Evolutionary conservation across 2,113 vertebrate species (phyloP).

Genomic region (Sinocyclocheilus maitianheensis): DNA sequence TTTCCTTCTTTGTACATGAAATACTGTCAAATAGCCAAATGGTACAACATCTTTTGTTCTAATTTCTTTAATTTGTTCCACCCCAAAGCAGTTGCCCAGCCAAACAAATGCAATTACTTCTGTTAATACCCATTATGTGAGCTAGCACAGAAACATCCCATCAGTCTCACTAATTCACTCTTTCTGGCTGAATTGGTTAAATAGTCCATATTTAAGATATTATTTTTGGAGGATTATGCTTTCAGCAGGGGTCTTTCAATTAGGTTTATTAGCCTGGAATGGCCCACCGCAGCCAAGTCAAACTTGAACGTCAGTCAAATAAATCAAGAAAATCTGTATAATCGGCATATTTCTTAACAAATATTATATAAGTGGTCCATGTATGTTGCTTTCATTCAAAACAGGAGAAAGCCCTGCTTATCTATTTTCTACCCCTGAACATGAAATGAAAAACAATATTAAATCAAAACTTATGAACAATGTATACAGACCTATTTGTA

Average conservation of each 20-base stretch:
- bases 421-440: too few relatives aligned
- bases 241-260: slow-evolving; percentile 54
- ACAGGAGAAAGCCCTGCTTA: too few relatives aligned
- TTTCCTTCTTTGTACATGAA: not conserved
- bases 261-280: slow-evolving; percentile 58
- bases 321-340: slow-evolving; percentile 33
- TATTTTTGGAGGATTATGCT: slow-evolving; percentile 57
- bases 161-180: not conserved
- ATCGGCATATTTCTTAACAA: not conserved
- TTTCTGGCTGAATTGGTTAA: slow-evolving; percentile 11
- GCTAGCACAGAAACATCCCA: slow-evolving; percentile 25
- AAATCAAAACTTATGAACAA: not conserved
- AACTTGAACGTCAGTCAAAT: slow-evolving; percentile 62
- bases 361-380: too few relatives aligned
- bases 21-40: slow-evolving; percentile 31
- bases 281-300: slow-evolving; percentile 61
- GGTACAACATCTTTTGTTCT: slow-evolving; percentile 53
- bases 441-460: not conserved
- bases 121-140: slow-evolving; percentile 40
- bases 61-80: slow-evolving; percentile 47
- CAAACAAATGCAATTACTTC: slow-evolving; percentile 49
- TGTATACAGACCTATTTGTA: not conserved
- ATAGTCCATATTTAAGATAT: slow-evolving; percentile 51
- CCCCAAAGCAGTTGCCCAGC: slow-evolving; percentile 24
- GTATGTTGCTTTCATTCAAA: too few relatives aligned